A percentile compares a stretch with the other conserved stretches of the same genome.
phyloP scores from a whole-genome alignment of 2,797 vertebrate genomes.

The Rallus crepitans region DNA sequence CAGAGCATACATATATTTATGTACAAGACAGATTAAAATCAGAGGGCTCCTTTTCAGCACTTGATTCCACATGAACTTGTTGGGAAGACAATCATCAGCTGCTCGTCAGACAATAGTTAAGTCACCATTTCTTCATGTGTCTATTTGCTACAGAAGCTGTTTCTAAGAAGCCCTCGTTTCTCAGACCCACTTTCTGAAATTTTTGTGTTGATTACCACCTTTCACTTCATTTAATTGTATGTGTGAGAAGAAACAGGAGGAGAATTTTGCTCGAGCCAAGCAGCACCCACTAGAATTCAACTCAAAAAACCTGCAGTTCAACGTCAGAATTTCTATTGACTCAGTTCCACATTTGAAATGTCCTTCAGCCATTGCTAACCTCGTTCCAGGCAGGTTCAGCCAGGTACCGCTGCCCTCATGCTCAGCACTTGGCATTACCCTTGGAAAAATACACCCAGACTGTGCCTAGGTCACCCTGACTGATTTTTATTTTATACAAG shows the following conservation, averaged over 20 bases:
- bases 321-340: not conserved
- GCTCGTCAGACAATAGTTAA: not conserved
- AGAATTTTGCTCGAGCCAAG: not conserved
- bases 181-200: not conserved
- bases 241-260: not conserved
- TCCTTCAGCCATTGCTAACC: not conserved
- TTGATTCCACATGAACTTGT: not conserved
- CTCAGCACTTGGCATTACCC: not conserved
- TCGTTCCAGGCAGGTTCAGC: not conserved
- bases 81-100: not conserved
- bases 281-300: not conserved
- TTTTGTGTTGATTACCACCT: not conserved
- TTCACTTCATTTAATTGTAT: not conserved
- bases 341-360: rapidly evolving
- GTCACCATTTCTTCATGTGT: not conserved
- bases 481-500: not conserved
- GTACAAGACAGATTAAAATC: not conserved
- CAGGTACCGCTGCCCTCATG: not conserved
- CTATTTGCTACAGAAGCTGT: not conserved
- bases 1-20: not conserved
- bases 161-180: not conserved
- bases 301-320: not conserved
- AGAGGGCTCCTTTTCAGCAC: not conserved
- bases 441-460: not conserved
- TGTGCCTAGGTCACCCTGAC: not conserved